Evolutionary conservation across 2,888 invertebrate species (phyloP).

Genomic region (Callosobruchus maculatus): DNA sequence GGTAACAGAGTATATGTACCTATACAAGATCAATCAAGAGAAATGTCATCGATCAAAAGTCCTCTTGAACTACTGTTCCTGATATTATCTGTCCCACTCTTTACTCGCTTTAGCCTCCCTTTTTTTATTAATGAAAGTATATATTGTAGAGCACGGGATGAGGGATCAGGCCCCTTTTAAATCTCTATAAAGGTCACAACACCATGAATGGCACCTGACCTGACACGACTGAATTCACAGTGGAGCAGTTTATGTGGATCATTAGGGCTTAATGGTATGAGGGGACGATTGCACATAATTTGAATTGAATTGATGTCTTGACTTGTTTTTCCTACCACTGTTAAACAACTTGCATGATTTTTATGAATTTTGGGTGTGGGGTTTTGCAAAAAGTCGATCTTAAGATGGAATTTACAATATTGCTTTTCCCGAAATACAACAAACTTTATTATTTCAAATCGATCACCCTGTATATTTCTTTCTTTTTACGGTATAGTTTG

Average conservation of each 20-base stretch:
- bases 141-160: not conserved
- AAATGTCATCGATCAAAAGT: not conserved
- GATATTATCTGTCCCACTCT: not conserved
- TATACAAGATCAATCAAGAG: no score
- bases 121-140: not conserved
- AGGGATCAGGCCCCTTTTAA: not conserved
- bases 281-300: not conserved
- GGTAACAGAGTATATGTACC: no score
- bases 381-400: no score
- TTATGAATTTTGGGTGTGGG: no score
- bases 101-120: not conserved
- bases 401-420: no score
- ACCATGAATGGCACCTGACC: not conserved
- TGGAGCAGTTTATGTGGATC: not conserved
- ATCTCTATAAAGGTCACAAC: not conserved
- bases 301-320: not conserved
- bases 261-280: not conserved
- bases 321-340: no score
- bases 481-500: no score
- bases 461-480: no score
- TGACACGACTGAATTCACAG: not conserved
- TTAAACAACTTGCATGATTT: no score
- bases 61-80: not conserved
- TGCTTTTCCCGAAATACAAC: no score
- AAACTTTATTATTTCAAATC: no score